Base-by-base conservation (phyloP, 2,797 vertebrate species). In the Masticophis lateralis region DNA sequence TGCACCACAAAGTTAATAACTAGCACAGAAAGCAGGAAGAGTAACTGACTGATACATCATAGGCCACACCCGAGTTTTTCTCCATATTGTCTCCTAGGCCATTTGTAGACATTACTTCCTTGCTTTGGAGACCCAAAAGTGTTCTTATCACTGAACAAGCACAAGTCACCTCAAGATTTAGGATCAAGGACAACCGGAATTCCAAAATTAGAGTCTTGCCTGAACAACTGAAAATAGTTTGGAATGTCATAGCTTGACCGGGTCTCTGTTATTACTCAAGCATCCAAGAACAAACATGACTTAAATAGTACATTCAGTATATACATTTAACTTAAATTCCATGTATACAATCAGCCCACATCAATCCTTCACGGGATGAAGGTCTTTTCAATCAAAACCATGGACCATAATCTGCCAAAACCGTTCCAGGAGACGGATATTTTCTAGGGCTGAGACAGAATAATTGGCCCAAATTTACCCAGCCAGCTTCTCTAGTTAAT, bases 121-220 rank as follows among this genome's bases (percentile, higher is more conserved):
- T 51, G 47, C 12, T 92, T 43, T 69, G 93, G 47, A 61, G 92
- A 93, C 56, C 94, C 94, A 57, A 92, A 79, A 92, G 87, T 37
- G 59, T 88, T 87, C 88, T 59, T 37, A 0, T n/a, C 37, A 57
- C 61, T 91, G 92, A 93, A 55, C 89, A 90, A 14, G 69, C 51
- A 69, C 90, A 91, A 95, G 92, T 11, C 90, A 86, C 22, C 88
- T 20, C 13, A 55, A 60, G 53, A 22, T 91, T 1, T 63, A 56
- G n/a, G 14, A 92, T 66, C 86, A 87, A n/a, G 93, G 87, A 74
- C 79, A 32, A 74, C 86, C 28, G 56, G 90, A 32, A 87, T 59
- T 69, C 27, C 12, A 22, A 32, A 57, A 51, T 22, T 56, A 20
- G 37, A 92, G 27, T 10, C 37, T 47, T 2, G 0, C 25, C 43